These are phyloP conservation scores for Scrobipalpa atriplicella DNA, from an alignment of 2,888 invertebrate genomes.

Conservation along the genomic window DNA sequence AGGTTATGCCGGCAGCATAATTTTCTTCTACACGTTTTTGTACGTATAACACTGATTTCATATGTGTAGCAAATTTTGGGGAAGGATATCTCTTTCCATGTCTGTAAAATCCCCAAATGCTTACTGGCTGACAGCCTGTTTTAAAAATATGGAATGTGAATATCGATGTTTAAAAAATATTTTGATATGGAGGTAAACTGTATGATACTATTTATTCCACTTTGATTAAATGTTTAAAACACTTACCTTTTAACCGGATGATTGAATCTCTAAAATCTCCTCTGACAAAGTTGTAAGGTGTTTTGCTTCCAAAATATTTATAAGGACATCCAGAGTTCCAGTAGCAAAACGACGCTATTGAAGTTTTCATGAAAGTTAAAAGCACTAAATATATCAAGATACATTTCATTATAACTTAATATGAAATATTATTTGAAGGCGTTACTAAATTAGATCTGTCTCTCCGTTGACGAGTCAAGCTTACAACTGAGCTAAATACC, in stretches of 20 bases:
- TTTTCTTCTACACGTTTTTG: constrained; percentile 56
- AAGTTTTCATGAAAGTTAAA: not conserved
- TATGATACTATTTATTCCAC: no score
- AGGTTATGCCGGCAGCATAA: constrained; percentile 60
- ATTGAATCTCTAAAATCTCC: constrained; percentile 64
- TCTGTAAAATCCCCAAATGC: constrained; percentile 65
- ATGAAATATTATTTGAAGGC: not conserved
- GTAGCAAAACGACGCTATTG: constrained; percentile 45
- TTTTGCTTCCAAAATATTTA: constrained; percentile 62
- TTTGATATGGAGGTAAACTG: no score
- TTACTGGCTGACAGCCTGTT: constrained; percentile 65
- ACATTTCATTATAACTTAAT: not conserved
- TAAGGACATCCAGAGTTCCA: constrained; percentile 65
- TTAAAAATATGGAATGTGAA: not conserved
- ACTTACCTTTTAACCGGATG: constrained; percentile 50
- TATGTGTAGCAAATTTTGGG: constrained; percentile 43
- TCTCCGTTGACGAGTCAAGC: no score
- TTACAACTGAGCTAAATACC: no score
- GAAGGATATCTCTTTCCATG: constrained; percentile 64
- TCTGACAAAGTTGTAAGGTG: constrained; percentile 61
- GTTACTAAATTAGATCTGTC: no score
- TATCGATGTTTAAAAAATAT: not conserved
- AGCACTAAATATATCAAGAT: not conserved
- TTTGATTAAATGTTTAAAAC: not conserved
- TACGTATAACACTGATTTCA: constrained; percentile 57